Conservation (phyloP, 2,113 vertebrate genomes). For the Marmota monax region DNA sequence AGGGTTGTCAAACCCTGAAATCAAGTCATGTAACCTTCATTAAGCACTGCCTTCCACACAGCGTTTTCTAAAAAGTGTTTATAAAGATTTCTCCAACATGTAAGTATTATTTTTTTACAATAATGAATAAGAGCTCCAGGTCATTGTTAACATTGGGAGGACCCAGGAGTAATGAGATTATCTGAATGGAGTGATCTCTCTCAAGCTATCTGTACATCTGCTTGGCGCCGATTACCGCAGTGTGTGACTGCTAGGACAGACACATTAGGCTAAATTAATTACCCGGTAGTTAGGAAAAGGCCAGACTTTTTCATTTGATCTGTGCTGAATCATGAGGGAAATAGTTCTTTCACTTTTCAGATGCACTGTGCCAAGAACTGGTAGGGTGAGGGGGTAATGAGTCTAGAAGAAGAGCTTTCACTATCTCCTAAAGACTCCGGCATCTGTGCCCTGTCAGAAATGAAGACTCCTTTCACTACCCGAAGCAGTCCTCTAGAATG, state of each 20-base stretch:
- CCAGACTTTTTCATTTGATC: conserved; percentile 1
- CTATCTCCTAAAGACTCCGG: background rate
- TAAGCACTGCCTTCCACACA: background rate
- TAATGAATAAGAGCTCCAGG: background rate
- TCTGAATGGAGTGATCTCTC: conserved; percentile 8
- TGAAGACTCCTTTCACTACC: background rate
- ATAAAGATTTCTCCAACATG: background rate
- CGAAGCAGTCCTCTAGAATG: background rate
- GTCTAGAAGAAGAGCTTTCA: background rate
- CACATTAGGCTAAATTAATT: conserved; percentile 65
- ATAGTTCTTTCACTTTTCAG: background rate
- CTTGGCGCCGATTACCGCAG: conserved; percentile 6
- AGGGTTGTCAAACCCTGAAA: background rate
- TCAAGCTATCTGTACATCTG: conserved; percentile 27
- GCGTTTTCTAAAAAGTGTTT: background rate
- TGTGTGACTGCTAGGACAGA: conserved; percentile 36
- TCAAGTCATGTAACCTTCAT: background rate
- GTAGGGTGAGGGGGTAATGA: background rate
- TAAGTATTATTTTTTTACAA: background rate
- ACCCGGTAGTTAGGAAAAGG: background rate
- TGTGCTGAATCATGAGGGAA: background rate
- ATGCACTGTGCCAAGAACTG: background rate
- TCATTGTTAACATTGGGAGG: background rate
- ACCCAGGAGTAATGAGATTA: background rate
- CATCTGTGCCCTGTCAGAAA: background rate